Evolutionary conservation across 2,797 vertebrate genomes (phyloP), one percentile per base, ranked within the genome.

Genomic region (Lepus townsendii): DNA sequence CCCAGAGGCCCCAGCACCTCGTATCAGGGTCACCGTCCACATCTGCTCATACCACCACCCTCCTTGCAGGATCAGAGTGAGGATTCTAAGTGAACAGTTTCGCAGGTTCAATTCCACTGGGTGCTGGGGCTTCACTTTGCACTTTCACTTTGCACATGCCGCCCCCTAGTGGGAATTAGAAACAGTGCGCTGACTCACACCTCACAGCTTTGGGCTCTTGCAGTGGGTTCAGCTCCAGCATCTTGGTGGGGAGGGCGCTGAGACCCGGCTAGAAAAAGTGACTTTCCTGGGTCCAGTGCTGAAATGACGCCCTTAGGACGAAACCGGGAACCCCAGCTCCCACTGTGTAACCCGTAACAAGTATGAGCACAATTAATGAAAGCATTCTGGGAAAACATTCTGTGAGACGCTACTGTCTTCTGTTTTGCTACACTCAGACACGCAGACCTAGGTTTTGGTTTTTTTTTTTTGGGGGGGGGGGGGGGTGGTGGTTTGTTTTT

Each of bases 131-230:
- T 82, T 10, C 38, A 2, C 32, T 32, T 32, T 32, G 32, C 32
- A 32, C 60, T 57, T 93, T 69, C 65, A 26, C 79, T 42, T 4
- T 89, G 90, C 38, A 76, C 60, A 80, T n/a, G 69, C 87, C 72
- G 92, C 6, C 76, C 79, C 90, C 96, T 89, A 78, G 87, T 91
- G 96, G 96, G 38, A 0, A 11, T 5, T 83, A 26, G 1, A 1
- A 12, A 13, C 6, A 69, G 71, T 14, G 38, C 84, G 7, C 26
- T 2, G 27, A 69, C 82, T 60, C 72, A 7, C n/a, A 17, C 66
- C 42, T n/a, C 20, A 27, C 1, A 0, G 27, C 24, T n/a, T 54
- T 1, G 54, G 12, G 22, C 30, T 83, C 35, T 32, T 7, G 20
- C 50, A 17, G 27, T 66, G 11, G 79, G n/a, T 52, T 17, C 32